Conservation (phyloP, 2,797 vertebrate genomes). For the Chloroceryle inda region DNA sequence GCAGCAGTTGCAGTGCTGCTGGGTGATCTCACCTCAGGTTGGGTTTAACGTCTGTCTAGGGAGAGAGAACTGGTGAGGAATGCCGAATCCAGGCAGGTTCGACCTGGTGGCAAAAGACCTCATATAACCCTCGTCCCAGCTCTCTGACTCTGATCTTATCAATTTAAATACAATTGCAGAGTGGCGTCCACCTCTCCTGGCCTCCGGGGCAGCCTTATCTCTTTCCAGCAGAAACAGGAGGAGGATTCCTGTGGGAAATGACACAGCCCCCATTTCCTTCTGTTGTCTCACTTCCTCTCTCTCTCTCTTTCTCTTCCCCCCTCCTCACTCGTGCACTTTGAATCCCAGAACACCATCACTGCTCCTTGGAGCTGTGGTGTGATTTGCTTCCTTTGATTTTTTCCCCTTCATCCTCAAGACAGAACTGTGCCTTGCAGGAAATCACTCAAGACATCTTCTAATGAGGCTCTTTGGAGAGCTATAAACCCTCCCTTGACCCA, state of each 20-base stretch:
- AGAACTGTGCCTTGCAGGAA: conserved; percentile 47
- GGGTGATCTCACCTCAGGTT: not conserved
- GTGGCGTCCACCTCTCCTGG: conserved; percentile 73
- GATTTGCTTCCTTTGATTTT: conserved; percentile 65
- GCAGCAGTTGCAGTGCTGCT: not conserved
- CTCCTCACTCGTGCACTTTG: conserved; percentile 29
- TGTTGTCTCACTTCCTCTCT: conserved; percentile 85
- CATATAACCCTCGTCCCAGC: conserved; percentile 17
- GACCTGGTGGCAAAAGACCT: conserved; percentile 42
- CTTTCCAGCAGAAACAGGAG: conserved; percentile 81
- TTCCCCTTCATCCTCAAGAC: conserved; percentile 19
- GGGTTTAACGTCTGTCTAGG: not conserved
- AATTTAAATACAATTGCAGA: conserved; percentile 60
- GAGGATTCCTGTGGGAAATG: conserved; percentile 86
- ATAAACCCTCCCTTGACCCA: not conserved
- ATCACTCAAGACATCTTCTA: not conserved
- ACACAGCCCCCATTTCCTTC: conserved; percentile 88
- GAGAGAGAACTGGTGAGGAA: not conserved
- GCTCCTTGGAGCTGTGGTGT: conserved; percentile 75
- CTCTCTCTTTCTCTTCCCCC: conserved; percentile 10
- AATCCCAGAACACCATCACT: conserved; percentile 81
- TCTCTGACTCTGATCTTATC: conserved; percentile 56
- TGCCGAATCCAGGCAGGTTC: not conserved
- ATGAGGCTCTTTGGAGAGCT: not conserved
- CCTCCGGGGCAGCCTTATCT: conserved; percentile 89